Evolutionary conservation across 1,140 invertebrate genomes (phyloP).

Genomic region (Gonioctena quinquepunctata): DNA sequence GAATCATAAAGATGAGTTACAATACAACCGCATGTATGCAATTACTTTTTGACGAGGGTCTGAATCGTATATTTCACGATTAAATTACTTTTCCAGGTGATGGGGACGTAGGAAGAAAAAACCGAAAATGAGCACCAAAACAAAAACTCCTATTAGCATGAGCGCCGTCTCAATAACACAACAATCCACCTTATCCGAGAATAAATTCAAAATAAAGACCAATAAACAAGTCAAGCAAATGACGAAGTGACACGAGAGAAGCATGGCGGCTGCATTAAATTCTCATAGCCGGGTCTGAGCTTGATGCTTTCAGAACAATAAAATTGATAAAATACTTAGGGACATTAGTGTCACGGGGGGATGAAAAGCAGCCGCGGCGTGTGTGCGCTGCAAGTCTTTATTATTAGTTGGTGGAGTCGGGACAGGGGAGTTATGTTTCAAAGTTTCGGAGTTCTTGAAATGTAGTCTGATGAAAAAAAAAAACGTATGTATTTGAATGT

Average conservation of each 20-base stretch:
- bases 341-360: constrained; percentile 50
- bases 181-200: constrained; percentile 9
- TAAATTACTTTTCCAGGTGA: not conserved
- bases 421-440: constrained; percentile 1
- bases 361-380: constrained; percentile 42
- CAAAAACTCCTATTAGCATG: not conserved
- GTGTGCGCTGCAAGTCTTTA: constrained; percentile 46
- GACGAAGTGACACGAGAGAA: constrained; percentile 22
- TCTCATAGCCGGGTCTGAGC: constrained; percentile 14
- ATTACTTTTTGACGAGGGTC: not conserved
- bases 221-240: constrained; percentile 19
- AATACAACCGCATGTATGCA: no score
- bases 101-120: not conserved
- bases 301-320: constrained; percentile 50
- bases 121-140: not conserved
- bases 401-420: constrained; percentile 44
- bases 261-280: constrained; percentile 21
- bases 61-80: not conserved
- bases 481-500: no score
- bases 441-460: not conserved
- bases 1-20: no score
- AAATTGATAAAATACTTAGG: constrained; percentile 54
- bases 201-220: constrained; percentile 20
- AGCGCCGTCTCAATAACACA: not conserved
- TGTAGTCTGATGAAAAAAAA: no score